A percentile compares a stretch with the other conserved stretches of the same genome.
These are phyloP conservation scores for Luidia sarsii DNA, from an alignment of 53 echinoderm and acorn worm genomes.

Conservation along the genomic window DNA sequence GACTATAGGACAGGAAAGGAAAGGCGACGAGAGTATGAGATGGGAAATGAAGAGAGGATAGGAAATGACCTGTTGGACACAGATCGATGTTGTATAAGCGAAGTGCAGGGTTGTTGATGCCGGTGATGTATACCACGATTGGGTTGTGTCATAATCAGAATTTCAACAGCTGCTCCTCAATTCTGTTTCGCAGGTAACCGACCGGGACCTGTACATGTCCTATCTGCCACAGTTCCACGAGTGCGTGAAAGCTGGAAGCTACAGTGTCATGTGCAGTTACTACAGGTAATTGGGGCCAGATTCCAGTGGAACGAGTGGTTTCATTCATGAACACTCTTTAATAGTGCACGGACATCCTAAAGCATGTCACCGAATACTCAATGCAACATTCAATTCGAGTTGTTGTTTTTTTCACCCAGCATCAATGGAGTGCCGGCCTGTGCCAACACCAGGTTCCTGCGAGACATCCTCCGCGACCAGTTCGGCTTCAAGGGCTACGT, in stretches of 20 bases:
- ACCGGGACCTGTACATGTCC: slow-evolving; percentile 52
- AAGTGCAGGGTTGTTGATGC: too few relatives aligned
- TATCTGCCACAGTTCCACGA: slow-evolving; percentile 68
- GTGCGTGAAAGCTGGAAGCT: slow-evolving; percentile 71
- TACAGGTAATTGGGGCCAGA: slow-evolving; percentile 62
- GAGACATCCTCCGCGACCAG: slow-evolving; percentile 52
- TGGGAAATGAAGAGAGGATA: too few relatives aligned
- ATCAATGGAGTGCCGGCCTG: slow-evolving; percentile 77
- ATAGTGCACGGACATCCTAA: too few relatives aligned
- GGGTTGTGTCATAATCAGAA: neutral
- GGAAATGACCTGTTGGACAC: too few relatives aligned
- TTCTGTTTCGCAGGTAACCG: slow-evolving; percentile 52
- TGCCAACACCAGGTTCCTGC: slow-evolving; percentile 57
- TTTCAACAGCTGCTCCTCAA: neutral
- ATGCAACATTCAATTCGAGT: too few relatives aligned
- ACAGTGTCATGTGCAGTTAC: slow-evolving; percentile 65
- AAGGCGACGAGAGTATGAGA: too few relatives aligned
- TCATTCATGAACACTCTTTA: too few relatives aligned
- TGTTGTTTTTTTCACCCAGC: slow-evolving; percentile 8
- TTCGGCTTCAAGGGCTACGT: slow-evolving; percentile 74
- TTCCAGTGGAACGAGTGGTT: neutral
- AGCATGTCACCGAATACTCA: too few relatives aligned
- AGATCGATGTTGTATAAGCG: too few relatives aligned
- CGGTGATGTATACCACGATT: too few relatives aligned
- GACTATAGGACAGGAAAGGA: too few relatives aligned